Percentiles rank a stretch among this genome's conserved stretches.
Conservation (phyloP, 2,797 vertebrate genomes). For the Borostomias antarcticus region DNA sequence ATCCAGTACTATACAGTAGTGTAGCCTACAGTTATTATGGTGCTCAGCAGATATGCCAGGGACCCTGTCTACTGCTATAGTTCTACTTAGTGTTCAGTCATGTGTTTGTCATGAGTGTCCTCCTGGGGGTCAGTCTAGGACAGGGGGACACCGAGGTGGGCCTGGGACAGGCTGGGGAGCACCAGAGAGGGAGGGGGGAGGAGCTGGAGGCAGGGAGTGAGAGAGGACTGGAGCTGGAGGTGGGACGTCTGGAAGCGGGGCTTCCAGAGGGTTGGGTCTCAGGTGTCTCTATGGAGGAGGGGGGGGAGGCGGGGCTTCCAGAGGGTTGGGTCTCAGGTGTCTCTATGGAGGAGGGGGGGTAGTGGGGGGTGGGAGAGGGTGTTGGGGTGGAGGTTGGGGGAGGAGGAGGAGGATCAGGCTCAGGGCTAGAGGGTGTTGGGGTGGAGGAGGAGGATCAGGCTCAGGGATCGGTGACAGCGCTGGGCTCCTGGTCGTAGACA, state of each 20-base stretch:
- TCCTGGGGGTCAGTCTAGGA: neutral
- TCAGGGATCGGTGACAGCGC: slow-evolving; percentile 87
- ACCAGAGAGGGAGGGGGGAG: slow-evolving; percentile 19
- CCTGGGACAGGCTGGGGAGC: slow-evolving; percentile 1
- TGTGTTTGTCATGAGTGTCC: neutral
- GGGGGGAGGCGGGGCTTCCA: slow-evolving; percentile 13
- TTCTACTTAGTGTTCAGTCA: neutral
- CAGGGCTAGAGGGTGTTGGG: slow-evolving; percentile 33
- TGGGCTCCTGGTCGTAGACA: slow-evolving; percentile 94
- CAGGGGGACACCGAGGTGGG: neutral
- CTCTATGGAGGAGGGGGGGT: slow-evolving; percentile 25
- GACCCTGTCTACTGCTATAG: slow-evolving; percentile 2
- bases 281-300: slow-evolving; percentile 36
- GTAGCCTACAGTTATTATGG: neutral
- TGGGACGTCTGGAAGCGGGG: slow-evolving; percentile 22
- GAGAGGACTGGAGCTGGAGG: neutral
- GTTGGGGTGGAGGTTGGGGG: too few relatives aligned
- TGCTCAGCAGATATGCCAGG: neutral
- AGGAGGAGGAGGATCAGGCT: too few relatives aligned
- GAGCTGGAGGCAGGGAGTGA: neutral
- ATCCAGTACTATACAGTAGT: slow-evolving; percentile 3
- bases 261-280: slow-evolving; percentile 35
- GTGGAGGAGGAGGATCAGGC: slow-evolving; percentile 44
- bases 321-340: slow-evolving; percentile 34
- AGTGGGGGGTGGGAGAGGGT: slow-evolving; percentile 16